Evolutionary conservation across 1,140 invertebrate genomes (phyloP).

Genomic region (fruit fly (Drosophila melanogaster)): Release_6_plus_ISO1_MT NT_033779.5:2743001-2743500

Average conservation of each 20-base stretch:
- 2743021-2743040: slow-evolving; percentile 66
- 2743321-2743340: slow-evolving; percentile 39
- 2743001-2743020: slow-evolving; percentile 84
- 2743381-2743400: not conserved
- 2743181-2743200: slow-evolving; percentile 40
- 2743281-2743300: not conserved
- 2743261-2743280: slow-evolving; percentile 6
- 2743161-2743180: slow-evolving; percentile 15
- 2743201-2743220: slow-evolving; percentile 19
- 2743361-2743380: slow-evolving; percentile 6
- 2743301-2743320: slow-evolving; percentile 29
- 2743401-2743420: no score
- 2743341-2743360: slow-evolving; percentile 42
- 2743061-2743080: slow-evolving; percentile 90
- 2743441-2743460: slow-evolving; percentile 25
- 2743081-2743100: slow-evolving; percentile 84
- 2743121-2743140: slow-evolving; percentile 25
- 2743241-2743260: slow-evolving; percentile 14
- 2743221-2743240: not conserved
- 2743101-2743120: slow-evolving; percentile 11
- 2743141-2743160: slow-evolving; percentile 20
- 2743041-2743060: slow-evolving; percentile 86
- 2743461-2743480: slow-evolving; percentile 93
- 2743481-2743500: slow-evolving; percentile 94
- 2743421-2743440: not conserved